Evolutionary conservation across 2,888 invertebrate genomes (phyloP), one percentile per base, ranked within the genome.

Genomic region (Halictus ligatus): DNA sequence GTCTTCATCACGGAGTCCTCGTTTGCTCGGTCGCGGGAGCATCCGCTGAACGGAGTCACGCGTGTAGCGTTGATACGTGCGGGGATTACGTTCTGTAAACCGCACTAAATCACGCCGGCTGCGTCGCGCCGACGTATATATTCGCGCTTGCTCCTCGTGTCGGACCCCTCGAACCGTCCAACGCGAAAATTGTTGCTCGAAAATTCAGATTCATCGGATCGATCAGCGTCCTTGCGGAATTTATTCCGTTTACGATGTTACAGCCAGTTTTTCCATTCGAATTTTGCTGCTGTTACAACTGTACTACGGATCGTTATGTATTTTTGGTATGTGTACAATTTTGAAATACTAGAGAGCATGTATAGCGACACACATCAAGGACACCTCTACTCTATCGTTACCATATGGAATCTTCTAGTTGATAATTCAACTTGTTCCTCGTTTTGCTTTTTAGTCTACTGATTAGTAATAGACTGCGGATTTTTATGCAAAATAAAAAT

Each of bases 11-110:
- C 74, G 35, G 64, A 71, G 58, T 78, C 73, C 87, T 80, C 85
- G 87, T 86, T 81, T 69, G 78, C 82, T 43, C 77, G 29, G 71
- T 64, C 72, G 74, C 75, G 75, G 76, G 81, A 75, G 85, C 75
- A 75, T 84, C 81, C 81, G 50, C 79, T 71, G 79, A 40, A 81
- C 85, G 80, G 87, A 87, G 88, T 84, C 89, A 86, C 85, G 85
- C 85, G 74, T 84, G 85, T 71, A 76, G 78, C 88, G 91, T 85
- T 90, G 88, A 88, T 91, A 90, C 91, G 88, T 84, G 85, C 87
- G 50, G 46, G 88, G 90, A 91, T 91, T 92, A 91, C 88, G 86
- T 90, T 90, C 88, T 85, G 90, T 91, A 91, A 92, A 91, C 89
- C 87, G 88, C 84, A 87, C 80, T 93, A 91, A 93, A 93, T 92